Conservation (phyloP, 2,113 vertebrate genomes). For the Paramisgurnus dabryanus region DNA sequence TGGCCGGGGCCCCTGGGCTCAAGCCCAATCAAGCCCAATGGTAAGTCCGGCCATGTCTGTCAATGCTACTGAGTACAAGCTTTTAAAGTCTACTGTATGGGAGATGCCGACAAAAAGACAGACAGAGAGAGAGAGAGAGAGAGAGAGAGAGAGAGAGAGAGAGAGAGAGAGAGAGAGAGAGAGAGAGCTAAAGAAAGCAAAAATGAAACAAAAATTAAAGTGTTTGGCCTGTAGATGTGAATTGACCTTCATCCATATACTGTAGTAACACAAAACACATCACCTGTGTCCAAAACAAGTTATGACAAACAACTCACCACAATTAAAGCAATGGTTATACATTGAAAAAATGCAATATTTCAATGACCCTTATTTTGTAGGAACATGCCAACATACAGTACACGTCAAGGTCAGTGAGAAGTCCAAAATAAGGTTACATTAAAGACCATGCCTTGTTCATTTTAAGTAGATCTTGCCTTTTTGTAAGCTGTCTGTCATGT, state of each 20-base stretch:
- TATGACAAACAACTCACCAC: background rate
- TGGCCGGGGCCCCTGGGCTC: too few relatives aligned
- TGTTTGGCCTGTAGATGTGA: too few relatives aligned
- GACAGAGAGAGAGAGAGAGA: too few relatives aligned
- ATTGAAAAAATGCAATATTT: background rate
- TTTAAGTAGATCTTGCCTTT: conserved; percentile 33
- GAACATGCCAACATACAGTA: background rate
- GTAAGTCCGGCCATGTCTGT: too few relatives aligned
- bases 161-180: too few relatives aligned
- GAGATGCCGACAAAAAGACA: too few relatives aligned
- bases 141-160: too few relatives aligned
- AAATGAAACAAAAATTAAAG: too few relatives aligned
- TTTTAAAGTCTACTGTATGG: too few relatives aligned
- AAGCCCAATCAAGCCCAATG: too few relatives aligned
- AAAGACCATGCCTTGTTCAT: conserved; percentile 24
- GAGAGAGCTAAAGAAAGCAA: too few relatives aligned
- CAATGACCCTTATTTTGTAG: background rate
- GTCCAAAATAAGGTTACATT: background rate
- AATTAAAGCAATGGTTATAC: background rate
- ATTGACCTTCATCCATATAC: background rate
- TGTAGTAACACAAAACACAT: background rate
- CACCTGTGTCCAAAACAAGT: background rate
- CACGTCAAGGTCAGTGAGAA: background rate
- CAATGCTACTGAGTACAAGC: too few relatives aligned
- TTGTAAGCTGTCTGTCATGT: conserved; percentile 16